These are phyloP conservation scores for Actinia tenebrosa DNA, from an alignment of 64 coral and sea anemone genomes.

Conservation along the genomic window DNA sequence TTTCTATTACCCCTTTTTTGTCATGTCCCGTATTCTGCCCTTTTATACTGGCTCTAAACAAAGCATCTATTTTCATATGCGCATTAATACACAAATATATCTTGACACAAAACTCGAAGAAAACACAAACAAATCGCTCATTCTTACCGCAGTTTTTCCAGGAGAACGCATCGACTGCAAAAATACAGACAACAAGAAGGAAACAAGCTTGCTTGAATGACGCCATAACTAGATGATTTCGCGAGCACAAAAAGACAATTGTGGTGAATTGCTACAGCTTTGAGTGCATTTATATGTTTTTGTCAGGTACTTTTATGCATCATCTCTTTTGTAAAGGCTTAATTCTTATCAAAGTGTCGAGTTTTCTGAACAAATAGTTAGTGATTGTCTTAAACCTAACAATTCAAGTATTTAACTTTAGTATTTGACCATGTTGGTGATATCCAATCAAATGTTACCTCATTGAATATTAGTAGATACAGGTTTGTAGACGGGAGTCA, in stretches of 20 bases:
- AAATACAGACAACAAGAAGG: not conserved
- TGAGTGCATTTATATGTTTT: not conserved
- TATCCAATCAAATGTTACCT: not conserved
- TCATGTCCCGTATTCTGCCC: no score
- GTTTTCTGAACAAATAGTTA: not conserved
- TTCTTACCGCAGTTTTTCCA: constrained; percentile 7
- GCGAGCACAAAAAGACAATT: not conserved
- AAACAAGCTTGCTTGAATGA: not conserved
- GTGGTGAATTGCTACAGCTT: not conserved
- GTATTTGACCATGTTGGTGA: not conserved
- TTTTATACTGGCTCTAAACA: no score
- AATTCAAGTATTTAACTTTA: not conserved
- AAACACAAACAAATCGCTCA: no score
- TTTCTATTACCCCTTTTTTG: no score
- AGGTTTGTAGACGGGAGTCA: not conserved
- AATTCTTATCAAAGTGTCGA: not conserved
- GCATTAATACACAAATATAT: no score
- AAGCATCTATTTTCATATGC: no score
- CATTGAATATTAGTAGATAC: not conserved
- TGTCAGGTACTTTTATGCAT: no score
- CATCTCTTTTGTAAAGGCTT: no score
- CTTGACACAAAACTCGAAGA: no score
- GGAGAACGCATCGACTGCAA: not conserved
- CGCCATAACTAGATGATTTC: not conserved
- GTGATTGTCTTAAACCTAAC: not conserved